Percentiles rank a stretch among this genome's conserved stretches.
phyloP scores from a whole-genome alignment of 53 echinoderm and acorn worm species.

The Holothuria leucospilota region DNA sequence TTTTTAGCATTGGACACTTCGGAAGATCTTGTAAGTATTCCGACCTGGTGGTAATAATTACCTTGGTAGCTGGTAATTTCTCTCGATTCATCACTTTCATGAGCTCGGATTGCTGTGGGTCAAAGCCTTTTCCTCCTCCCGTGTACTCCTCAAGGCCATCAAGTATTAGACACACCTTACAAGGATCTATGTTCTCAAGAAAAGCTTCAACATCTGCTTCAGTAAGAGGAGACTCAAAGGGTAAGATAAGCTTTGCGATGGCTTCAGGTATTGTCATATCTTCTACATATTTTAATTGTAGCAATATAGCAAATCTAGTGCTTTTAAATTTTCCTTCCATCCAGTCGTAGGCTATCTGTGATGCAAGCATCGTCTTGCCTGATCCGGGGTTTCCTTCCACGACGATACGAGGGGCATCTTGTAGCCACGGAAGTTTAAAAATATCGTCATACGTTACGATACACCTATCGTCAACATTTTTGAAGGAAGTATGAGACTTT shows the following conservation, averaged over 20 bases:
- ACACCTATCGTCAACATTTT: no score
- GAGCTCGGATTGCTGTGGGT: not conserved
- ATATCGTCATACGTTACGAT: no score
- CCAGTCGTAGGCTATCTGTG: no score
- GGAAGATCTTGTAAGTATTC: no score
- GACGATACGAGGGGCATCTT: not conserved
- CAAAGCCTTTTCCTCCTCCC: not conserved
- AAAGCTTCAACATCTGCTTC: not conserved
- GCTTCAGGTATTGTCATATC: slow-evolving; percentile 4
- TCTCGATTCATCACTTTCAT: not conserved
- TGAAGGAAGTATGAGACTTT: no score
- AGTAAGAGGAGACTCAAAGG: not conserved
- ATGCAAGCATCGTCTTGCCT: no score
- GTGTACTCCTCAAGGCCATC: no score
- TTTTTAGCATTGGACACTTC: not conserved
- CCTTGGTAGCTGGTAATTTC: not conserved
- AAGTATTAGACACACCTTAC: not conserved
- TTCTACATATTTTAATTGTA: not conserved
- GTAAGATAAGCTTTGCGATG: not conserved
- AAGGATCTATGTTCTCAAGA: not conserved
- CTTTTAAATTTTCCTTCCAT: not conserved
- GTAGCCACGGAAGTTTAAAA: no score
- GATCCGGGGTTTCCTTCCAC: not conserved
- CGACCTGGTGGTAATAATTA: not conserved
- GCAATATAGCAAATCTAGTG: not conserved